A percentile compares a stretch with the other conserved stretches of the same genome.
Evolutionary conservation across 1,140 invertebrate genomes (phyloP).

Genomic region (Magallana angulata): DNA sequence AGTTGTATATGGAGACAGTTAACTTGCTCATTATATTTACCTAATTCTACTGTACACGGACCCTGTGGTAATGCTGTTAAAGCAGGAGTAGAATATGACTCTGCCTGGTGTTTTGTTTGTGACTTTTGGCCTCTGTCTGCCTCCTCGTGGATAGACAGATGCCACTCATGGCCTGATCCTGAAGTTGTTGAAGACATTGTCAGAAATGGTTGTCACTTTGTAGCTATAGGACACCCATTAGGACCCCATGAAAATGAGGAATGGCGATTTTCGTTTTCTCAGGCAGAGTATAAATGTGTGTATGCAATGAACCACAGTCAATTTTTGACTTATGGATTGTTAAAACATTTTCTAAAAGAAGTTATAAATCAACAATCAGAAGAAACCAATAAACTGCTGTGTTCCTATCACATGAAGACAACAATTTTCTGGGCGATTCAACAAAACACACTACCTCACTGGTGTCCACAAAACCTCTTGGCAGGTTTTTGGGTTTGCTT

Average conservation of each 20-base stretch:
- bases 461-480: background rate
- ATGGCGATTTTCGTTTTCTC: background rate
- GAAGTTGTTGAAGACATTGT: too few relatives aligned
- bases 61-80: background rate
- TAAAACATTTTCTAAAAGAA: background rate
- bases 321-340: background rate
- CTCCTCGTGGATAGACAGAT: background rate
- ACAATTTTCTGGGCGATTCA: background rate
- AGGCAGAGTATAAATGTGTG: background rate
- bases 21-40: too few relatives aligned
- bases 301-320: background rate
- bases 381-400: background rate
- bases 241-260: background rate
- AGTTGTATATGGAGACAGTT: background rate
- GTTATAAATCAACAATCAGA: background rate
- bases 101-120: background rate
- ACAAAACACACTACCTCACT: background rate
- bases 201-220: too few relatives aligned
- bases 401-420: too few relatives aligned
- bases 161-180: background rate
- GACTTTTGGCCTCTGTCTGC: constrained; percentile 1
- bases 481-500: too few relatives aligned
- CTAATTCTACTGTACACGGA: background rate
- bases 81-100: too few relatives aligned
- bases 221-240: too few relatives aligned